Evolutionary conservation across 1,140 invertebrate genomes (phyloP).

Genomic region (Physella acuta): DNA sequence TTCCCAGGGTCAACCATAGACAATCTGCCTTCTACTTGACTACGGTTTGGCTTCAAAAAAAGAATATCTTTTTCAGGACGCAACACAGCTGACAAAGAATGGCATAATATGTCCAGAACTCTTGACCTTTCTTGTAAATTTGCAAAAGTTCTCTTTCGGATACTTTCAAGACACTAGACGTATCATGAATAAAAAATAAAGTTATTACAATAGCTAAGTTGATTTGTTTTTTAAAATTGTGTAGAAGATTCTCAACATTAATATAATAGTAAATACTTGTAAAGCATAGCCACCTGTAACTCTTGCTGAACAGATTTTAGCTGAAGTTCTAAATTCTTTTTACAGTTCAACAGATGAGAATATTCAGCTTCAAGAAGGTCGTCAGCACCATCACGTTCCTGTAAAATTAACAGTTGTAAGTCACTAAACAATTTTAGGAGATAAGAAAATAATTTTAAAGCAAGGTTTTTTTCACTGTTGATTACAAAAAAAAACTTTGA

Average conservation of each 20-base stretch:
- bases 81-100: constrained; percentile 41
- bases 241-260: not conserved
- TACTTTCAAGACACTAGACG: constrained; percentile 35
- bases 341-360: constrained; percentile 55
- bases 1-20: constrained; percentile 24
- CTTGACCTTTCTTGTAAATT: constrained; percentile 53
- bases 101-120: constrained; percentile 57
- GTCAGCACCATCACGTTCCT: constrained; percentile 59
- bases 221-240: too few relatives aligned
- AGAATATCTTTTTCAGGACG: constrained; percentile 22
- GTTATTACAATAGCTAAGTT: too few relatives aligned
- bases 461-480: too few relatives aligned
- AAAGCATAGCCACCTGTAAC: constrained; percentile 38
- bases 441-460: too few relatives aligned
- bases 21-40: constrained; percentile 20
- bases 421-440: too few relatives aligned
- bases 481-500: too few relatives aligned
- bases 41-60: constrained; percentile 13
- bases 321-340: constrained; percentile 57
- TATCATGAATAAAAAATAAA: too few relatives aligned
- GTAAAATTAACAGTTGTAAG: constrained; percentile 31
- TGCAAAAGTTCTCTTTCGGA: constrained; percentile 49
- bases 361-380: constrained; percentile 57
- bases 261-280: not conserved
- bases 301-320: constrained; percentile 54